A percentile compares a stretch with the other conserved stretches of the same genome.
Evolutionary conservation across 2,888 invertebrate genomes (phyloP).

Genomic region (Plagodis dolabraria): DNA sequence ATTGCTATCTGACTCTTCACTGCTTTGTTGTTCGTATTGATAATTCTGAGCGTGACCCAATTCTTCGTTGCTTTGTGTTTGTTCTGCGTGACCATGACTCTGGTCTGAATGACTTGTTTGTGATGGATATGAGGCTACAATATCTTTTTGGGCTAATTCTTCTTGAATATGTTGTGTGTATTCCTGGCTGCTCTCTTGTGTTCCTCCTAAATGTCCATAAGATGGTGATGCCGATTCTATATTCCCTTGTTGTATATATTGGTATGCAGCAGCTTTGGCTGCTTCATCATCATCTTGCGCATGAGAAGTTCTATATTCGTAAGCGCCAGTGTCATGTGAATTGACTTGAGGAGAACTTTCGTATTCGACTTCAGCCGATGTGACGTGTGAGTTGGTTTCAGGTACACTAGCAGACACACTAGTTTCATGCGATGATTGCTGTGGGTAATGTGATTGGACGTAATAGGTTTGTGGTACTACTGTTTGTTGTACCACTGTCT

Average conservation of each 20-base stretch:
- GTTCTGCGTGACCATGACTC: constrained; percentile 43
- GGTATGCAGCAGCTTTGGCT: constrained; percentile 39
- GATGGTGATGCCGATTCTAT: constrained; percentile 37
- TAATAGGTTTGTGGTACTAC: constrained; percentile 59
- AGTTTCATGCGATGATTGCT: constrained; percentile 49
- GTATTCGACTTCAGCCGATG: constrained; percentile 50
- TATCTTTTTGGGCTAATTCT: constrained; percentile 51
- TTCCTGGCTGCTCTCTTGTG: constrained; percentile 40
- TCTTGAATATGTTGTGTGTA: constrained; percentile 50
- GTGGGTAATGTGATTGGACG: constrained; percentile 62
- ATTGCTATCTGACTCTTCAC: constrained; percentile 52
- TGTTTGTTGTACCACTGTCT: neutral
- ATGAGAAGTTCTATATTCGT: constrained; percentile 29
- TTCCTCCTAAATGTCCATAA: constrained; percentile 35
- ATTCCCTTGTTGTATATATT: constrained; percentile 31
- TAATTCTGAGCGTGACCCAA: constrained; percentile 56
- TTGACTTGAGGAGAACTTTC: constrained; percentile 48
- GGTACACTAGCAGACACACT: constrained; percentile 30
- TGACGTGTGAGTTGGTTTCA: constrained; percentile 42
- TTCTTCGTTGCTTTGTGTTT: constrained; percentile 50
- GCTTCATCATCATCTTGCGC: constrained; percentile 45
- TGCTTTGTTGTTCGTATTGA: constrained; percentile 59
- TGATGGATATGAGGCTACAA: constrained; percentile 53
- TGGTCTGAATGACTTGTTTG: constrained; percentile 35
- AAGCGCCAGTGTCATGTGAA: constrained; percentile 23